A percentile compares a stretch with the other conserved stretches of the same genome.
phyloP scores from a whole-genome alignment of 2,113 vertebrate genomes.

The Polypterus senegalus region DNA sequence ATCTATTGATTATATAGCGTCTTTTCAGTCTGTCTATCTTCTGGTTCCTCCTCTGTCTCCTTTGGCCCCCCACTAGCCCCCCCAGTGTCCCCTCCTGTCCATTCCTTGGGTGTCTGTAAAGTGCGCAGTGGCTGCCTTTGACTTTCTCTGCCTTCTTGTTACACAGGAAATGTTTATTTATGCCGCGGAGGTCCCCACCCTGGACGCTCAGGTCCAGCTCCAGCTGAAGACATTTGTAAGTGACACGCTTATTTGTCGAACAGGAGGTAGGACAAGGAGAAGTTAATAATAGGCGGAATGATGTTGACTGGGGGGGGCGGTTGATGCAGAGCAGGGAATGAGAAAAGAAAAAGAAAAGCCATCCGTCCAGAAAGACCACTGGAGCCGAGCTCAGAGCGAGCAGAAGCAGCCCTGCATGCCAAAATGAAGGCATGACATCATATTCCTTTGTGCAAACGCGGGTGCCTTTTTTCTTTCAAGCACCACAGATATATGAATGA shows the following conservation, averaged over 20 bases:
- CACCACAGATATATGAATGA: slow-evolving; percentile 7
- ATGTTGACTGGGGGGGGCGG: background rate
- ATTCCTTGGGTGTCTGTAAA: no score
- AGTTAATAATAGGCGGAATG: no score
- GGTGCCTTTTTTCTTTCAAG: slow-evolving; percentile 1
- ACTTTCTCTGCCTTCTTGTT: background rate
- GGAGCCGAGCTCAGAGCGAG: background rate
- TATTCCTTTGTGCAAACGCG: background rate
- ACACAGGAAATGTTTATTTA: slow-evolving; percentile 13
- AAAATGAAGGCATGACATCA: slow-evolving; percentile 5
- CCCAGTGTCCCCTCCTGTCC: no score
- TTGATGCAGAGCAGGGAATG: background rate
- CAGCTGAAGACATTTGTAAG: background rate
- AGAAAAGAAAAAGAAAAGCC: background rate
- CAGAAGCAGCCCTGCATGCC: background rate
- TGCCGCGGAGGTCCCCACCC: slow-evolving; percentile 10
- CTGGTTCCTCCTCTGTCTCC: no score
- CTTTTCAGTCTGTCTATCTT: no score
- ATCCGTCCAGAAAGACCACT: background rate
- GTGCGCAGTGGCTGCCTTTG: background rate
- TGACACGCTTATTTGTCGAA: background rate
- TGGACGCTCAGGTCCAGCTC: background rate
- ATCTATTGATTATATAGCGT: no score
- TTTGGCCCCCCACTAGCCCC: no score
- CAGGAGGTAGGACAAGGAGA: background rate